Percentiles rank a stretch among this genome's conserved stretches.
Evolutionary conservation across 2,888 invertebrate species (phyloP).

Genomic region (Spatulosminthurus flaviceps): DNA sequence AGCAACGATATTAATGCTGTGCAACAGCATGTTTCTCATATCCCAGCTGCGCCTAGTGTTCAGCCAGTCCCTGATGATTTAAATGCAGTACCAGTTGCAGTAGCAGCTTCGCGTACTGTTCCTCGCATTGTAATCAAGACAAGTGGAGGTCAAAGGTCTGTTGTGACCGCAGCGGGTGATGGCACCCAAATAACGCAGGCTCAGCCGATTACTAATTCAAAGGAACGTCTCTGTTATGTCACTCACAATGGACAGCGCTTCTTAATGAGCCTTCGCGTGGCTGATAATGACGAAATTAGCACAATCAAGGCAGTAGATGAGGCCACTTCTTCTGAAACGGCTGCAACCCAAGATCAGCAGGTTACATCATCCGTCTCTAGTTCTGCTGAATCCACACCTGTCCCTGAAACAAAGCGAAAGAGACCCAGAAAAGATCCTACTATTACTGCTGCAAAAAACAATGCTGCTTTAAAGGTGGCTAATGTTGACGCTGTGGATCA

Average conservation of each 20-base stretch:
- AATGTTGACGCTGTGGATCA: background rate
- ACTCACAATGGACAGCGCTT: slow-evolving; percentile 56
- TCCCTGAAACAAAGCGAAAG: slow-evolving; percentile 40
- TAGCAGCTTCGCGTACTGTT: slow-evolving; percentile 5
- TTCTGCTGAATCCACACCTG: background rate
- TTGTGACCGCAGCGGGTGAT: slow-evolving; percentile 43
- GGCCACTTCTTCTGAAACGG: background rate
- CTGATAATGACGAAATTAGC: slow-evolving; percentile 25
- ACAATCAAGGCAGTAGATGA: background rate
- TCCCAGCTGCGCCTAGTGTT: background rate
- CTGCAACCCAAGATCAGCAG: slow-evolving; percentile 33
- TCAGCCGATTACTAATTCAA: background rate
- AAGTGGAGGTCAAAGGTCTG: slow-evolving; percentile 54
- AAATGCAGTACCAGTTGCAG: background rate
- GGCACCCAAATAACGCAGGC: background rate
- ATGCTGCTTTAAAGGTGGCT: background rate
- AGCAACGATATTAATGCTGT: background rate
- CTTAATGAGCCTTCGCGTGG: slow-evolving; percentile 46
- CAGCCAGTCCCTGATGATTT: background rate
- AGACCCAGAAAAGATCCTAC: slow-evolving; percentile 51
- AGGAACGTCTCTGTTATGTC: slow-evolving; percentile 46
- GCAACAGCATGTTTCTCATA: background rate
- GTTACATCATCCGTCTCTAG: slow-evolving; percentile 31
- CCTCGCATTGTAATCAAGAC: slow-evolving; percentile 57
- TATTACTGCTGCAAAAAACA: slow-evolving; percentile 35